Base-by-base conservation (phyloP, 2,797 vertebrate genomes). In the Tragelaphus eurycerus region DNA sequence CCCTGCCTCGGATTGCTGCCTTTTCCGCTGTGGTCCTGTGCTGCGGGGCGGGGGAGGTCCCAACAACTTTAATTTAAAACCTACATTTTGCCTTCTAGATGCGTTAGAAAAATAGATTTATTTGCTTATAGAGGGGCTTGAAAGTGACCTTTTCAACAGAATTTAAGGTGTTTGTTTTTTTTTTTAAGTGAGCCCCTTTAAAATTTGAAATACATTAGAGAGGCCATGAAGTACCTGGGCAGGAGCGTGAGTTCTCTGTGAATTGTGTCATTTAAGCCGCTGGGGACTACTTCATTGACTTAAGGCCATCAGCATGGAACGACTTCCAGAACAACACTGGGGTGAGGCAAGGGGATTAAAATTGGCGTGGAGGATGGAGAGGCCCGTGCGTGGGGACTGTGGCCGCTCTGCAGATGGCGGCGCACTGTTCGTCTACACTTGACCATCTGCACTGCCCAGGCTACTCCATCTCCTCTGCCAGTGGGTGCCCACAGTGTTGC, bases 321-420 rank as follows among this genome's bases (percentile, higher is more conserved):
- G 93, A 71, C 11, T 95, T 94, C 89, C 34, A 67, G 91, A 87
- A 89, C 74, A 88, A 83, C 54, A n/a, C 14, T 19, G 81, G 57
- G 57, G 16, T 64, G n/a, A 55, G n/a, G 6, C 2, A 0, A 0
- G 1, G 54, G 71, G 31, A 19, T 71, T 59, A 16, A 87, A 31
- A 38, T 17, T 1, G 84, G 23, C 34, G 2, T 59, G 59, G 60
- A 52, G 10, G 46, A 2, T 14, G 29, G 19, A 81, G 74, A 50
- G 81, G 34, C 43, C 19, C 0, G 1, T 15, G 1, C 11, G 2
- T 2, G 6, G 50, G 38, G 25, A 34, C n/a, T 10, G 38, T 8
- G 57, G 23, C 38, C 6, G 0, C 19, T 29, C 14, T 31, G 3
- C 62, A 50, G 64, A 0, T 11, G 59, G 43, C 1, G 0, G 3